These are phyloP conservation scores for Notarius lentiginosus DNA, from an alignment of 2,113 vertebrate genomes.

Conservation along the genomic window DNA sequence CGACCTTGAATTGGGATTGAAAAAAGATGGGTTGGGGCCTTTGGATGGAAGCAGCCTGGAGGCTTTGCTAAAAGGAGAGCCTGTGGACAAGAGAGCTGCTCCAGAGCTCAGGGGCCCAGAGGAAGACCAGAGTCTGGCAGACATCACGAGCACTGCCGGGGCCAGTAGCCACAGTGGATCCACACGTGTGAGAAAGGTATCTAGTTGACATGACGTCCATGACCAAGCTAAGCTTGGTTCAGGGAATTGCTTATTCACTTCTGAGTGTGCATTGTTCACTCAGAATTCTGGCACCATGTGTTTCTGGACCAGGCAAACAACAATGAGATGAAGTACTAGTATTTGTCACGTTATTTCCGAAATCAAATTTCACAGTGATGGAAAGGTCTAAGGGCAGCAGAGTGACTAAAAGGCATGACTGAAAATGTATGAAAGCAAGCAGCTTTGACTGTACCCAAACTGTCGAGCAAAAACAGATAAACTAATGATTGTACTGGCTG, in stretches of 20 bases:
- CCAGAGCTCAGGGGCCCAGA: slow-evolving; percentile 77
- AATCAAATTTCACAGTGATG: background rate
- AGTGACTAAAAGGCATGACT: background rate
- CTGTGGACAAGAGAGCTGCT: slow-evolving; percentile 80
- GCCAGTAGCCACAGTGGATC: slow-evolving; percentile 76
- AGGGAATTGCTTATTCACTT: background rate
- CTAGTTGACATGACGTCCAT: background rate
- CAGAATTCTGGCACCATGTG: background rate
- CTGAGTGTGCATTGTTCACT: background rate
- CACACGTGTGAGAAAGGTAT: slow-evolving; percentile 83
- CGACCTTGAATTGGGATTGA: slow-evolving; percentile 85
- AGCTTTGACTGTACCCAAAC: background rate
- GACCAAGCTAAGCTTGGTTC: background rate
- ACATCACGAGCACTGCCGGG: slow-evolving; percentile 77
- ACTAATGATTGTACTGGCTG: background rate
- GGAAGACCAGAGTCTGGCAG: slow-evolving; percentile 81
- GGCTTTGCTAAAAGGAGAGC: slow-evolving; percentile 86
- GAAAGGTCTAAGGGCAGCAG: background rate
- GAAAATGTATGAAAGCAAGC: background rate
- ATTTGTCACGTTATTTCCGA: background rate
- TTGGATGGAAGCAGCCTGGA: slow-evolving; percentile 94
- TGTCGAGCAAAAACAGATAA: background rate
- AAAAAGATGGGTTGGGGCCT: slow-evolving; percentile 84
- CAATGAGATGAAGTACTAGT: background rate
- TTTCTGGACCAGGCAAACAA: background rate